These are phyloP conservation scores for Micrastur ruficollis DNA, from an alignment of 2,797 vertebrate species.

Conservation along the genomic window DNA sequence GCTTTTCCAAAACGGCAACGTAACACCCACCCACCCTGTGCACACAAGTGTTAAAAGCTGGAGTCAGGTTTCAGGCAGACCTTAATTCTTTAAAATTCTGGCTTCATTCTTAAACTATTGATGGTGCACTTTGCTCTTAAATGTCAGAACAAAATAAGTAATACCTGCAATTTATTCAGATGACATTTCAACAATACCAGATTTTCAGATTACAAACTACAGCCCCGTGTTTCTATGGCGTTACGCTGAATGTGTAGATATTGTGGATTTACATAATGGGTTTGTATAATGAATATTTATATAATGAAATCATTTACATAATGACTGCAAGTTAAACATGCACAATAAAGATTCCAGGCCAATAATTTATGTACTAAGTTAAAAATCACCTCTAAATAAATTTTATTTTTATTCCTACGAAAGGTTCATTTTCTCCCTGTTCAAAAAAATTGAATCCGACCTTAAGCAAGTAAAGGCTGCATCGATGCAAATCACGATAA, in stretches of 20 bases:
- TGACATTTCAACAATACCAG: conserved; percentile 68
- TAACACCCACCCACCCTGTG: neutral
- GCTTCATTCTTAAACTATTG: conserved; percentile 15
- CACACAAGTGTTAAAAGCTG: neutral
- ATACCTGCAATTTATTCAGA: conserved; percentile 68
- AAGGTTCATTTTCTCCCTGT: conserved; percentile 49
- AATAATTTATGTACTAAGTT: conserved; percentile 64
- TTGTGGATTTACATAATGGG: conserved; percentile 68
- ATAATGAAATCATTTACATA: conserved; percentile 63
- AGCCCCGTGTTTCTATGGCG: neutral
- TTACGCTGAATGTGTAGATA: conserved; percentile 18
- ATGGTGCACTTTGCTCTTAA: conserved; percentile 54
- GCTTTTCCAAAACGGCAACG: neutral
- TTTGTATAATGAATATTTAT: conserved; percentile 72
- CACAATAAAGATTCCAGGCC: conserved; percentile 59
- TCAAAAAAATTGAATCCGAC: neutral
- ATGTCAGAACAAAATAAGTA: conserved; percentile 64
- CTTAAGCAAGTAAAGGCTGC: neutral
- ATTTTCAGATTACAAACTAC: conserved; percentile 47
- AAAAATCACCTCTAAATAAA: conserved; percentile 60
- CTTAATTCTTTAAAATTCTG: neutral
- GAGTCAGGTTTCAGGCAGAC: neutral
- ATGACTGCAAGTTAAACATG: conserved; percentile 66
- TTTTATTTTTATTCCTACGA: conserved; percentile 52
- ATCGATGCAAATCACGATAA: conserved; percentile 10